Evolutionary conservation across 2,797 vertebrate genomes (phyloP).

Genomic region (Melanotaenia maccullochi): DNA sequence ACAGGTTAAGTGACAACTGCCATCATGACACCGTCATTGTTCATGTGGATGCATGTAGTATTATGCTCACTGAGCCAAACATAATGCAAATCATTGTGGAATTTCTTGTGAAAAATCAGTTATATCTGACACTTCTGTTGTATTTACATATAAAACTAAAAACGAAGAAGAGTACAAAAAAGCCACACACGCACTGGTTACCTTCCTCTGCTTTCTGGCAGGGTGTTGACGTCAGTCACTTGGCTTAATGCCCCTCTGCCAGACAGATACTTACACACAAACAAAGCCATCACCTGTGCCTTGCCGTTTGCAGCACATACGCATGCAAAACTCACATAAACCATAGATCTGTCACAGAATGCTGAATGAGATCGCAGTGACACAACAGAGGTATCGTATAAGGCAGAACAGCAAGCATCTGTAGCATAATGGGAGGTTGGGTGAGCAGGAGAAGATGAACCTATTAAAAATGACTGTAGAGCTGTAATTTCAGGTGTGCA

Average conservation of each 20-base stretch:
- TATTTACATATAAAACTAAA: neutral
- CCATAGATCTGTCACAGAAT: conserved; percentile 34
- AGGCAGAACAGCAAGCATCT: conserved; percentile 21
- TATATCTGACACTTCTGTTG: neutral
- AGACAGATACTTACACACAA: conserved; percentile 25
- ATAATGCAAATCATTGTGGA: too few species aligned
- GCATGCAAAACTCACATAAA: conserved; percentile 20
- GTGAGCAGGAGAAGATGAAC: conserved; percentile 43
- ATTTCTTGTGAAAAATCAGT: neutral
- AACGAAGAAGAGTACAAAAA: too few species aligned
- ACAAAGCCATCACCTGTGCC: conserved; percentile 6
- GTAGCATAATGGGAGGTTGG: conserved; percentile 33
- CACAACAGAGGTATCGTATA: conserved; percentile 62
- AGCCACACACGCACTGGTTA: neutral
- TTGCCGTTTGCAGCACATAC: conserved; percentile 30
- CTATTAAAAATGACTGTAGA: conserved; percentile 48
- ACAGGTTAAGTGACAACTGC: too few species aligned
- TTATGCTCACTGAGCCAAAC: too few species aligned
- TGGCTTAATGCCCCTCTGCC: conserved; percentile 45
- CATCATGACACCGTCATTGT: too few species aligned
- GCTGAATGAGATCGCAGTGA: conserved; percentile 50
- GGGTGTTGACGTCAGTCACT: conserved; percentile 44
- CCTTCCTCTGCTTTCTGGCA: conserved; percentile 26
- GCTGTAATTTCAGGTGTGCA: conserved; percentile 11
- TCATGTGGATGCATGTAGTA: too few species aligned